Evolutionary conservation across 2,888 invertebrate genomes (phyloP).

Genomic region (Romanomermis culicivorax): DNA sequence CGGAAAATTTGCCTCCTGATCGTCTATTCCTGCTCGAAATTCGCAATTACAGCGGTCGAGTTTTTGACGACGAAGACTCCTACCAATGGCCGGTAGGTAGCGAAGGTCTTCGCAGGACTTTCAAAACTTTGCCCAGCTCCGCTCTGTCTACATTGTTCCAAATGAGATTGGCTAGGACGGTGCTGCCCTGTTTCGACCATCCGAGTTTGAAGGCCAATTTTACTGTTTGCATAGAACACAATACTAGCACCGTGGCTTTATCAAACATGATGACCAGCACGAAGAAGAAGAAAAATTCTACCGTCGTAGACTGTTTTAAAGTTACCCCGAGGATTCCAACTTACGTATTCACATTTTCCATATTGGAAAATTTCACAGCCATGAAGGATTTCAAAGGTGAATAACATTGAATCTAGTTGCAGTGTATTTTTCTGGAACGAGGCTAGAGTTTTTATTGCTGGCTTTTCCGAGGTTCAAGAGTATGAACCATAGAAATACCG

Average conservation of each 20-base stretch:
- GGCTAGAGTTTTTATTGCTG: too few relatives aligned
- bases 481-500: too few relatives aligned
- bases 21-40: neutral
- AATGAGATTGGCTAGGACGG: conserved; percentile 1
- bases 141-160: neutral
- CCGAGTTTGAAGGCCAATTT: neutral
- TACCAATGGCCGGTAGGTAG: too few relatives aligned
- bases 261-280: neutral
- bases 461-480: too few relatives aligned
- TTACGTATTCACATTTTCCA: neutral
- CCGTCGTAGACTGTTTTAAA: neutral
- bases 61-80: neutral
- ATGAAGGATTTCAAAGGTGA: neutral
- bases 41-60: neutral
- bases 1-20: too few relatives aligned
- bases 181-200: conserved; percentile 3
- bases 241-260: neutral
- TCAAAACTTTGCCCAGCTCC: neutral
- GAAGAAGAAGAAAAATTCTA: neutral
- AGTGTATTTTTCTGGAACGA: too few relatives aligned
- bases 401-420: too few relatives aligned
- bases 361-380: neutral
- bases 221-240: neutral
- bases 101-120: neutral
- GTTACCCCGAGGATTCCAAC: neutral